Evolutionary conservation across 2,888 invertebrate species (phyloP), one percentile per base, ranked within the genome.

Genomic region (Drosophila borealis): DNA sequence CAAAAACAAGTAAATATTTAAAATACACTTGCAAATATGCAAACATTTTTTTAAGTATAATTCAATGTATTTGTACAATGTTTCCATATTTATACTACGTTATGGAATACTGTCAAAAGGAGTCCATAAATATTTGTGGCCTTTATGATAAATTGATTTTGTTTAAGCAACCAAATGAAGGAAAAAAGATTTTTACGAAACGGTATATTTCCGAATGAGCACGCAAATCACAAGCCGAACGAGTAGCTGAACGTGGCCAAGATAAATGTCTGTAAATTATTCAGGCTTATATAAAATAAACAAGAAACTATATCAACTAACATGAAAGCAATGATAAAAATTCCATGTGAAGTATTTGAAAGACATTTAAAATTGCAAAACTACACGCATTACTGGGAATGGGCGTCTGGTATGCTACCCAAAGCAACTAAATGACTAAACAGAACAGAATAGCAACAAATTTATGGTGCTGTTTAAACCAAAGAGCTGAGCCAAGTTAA

Each of bases 401-500:
- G 54, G 6, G 36, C 5, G 14, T 10, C 57, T 48, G 39, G 53
- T 8, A 46, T 54, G 69, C 17, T 44, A 21, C 33, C 33, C 36
- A 41, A 36, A 45, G 59, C 29, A 67, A 53, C 54, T 46, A 70
- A 71, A 57, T 67, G 50, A 70, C 70, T 68, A 68, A 66, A 61
- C 61, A 70, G 54, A 59, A 78, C 69, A 59, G 60, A 81, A 81
- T 76, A 66, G 73, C 73, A 77, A 70, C 67, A 77, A 71, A 81
- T 84, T 78, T 77, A 78, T 76, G 60, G 67, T 69, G 67, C 68
- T 72, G 87, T 71, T 84, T 81, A 78, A 84, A 71, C 81, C 80
- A 78, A 81, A 77, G 75, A 83, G 77, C 87, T 78, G 73, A 84
- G 84, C 77, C 80, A 75, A 81, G 70, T 71, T 79, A 83, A 88